Conservation (phyloP, 2,797 vertebrate genomes). For the Miopithecus talapoin region DNA sequence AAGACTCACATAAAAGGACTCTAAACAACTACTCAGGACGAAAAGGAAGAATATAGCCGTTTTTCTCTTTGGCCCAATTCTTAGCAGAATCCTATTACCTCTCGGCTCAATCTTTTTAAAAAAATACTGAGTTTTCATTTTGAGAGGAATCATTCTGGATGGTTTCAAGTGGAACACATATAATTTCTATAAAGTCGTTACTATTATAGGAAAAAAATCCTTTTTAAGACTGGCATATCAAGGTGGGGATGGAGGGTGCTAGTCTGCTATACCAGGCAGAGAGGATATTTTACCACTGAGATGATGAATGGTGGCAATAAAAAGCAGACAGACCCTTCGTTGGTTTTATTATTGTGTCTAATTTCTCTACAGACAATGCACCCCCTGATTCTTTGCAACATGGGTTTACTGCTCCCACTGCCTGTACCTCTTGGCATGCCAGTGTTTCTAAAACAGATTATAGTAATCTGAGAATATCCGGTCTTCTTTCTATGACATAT, state of each 20-base stretch:
- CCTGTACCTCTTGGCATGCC: neutral
- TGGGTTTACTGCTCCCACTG: neutral
- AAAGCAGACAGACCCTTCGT: neutral
- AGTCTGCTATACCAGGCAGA: neutral
- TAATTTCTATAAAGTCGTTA: constrained; percentile 5
- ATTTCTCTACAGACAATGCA: neutral
- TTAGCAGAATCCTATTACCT: neutral
- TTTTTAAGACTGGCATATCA: neutral
- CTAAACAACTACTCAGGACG: neutral
- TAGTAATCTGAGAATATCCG: neutral
- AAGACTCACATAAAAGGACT: neutral
- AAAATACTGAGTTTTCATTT: constrained; percentile 47
- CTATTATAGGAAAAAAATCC: neutral
- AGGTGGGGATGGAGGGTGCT: accelerated
- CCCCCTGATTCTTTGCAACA: neutral
- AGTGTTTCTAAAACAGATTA: neutral
- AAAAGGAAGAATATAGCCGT: neutral
- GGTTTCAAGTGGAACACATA: constrained; percentile 14
- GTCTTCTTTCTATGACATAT: neutral
- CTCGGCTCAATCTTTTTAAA: neutral
- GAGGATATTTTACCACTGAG: neutral
- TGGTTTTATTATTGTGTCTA: neutral
- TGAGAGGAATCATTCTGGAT: neutral
- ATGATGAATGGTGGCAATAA: neutral
- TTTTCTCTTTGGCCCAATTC: neutral